Conservation (phyloP, 2,113 vertebrate species). For the Anolis carolinensis region DNA sequence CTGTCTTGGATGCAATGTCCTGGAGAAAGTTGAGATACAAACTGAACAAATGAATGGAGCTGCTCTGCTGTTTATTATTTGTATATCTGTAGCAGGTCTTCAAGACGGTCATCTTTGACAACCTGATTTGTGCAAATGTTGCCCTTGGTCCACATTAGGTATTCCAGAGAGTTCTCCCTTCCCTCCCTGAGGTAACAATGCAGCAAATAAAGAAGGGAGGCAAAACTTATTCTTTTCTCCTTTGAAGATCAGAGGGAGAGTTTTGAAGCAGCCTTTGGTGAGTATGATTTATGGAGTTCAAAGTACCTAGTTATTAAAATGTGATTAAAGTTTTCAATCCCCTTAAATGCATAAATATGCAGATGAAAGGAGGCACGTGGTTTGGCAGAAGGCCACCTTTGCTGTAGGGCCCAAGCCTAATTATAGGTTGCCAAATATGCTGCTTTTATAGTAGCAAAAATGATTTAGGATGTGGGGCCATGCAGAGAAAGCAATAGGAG, state of each 20-base stretch:
- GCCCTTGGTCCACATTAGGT: not conserved
- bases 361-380: constrained; percentile 69
- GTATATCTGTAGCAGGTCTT: not conserved
- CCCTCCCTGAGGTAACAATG: not conserved
- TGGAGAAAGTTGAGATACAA: too few relatives aligned
- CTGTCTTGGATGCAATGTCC: too few relatives aligned
- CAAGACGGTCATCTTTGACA: not conserved
- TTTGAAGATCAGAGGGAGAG: constrained; percentile 63
- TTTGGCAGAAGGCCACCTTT: constrained; percentile 65
- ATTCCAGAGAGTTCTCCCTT: not conserved
- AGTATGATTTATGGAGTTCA: constrained; percentile 64
- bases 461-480: constrained; percentile 68
- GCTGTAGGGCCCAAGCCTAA: constrained; percentile 66
- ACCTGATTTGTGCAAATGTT: not conserved
- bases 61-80: not conserved
- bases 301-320: constrained; percentile 57
- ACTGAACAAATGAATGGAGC: not conserved
- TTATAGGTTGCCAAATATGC: constrained; percentile 65
- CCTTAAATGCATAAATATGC: constrained; percentile 69
- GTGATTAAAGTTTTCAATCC: constrained; percentile 68
- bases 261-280: constrained; percentile 57
- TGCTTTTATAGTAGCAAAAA: constrained; percentile 67
- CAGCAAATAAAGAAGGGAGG: constrained; percentile 50
- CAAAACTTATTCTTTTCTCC: constrained; percentile 53
- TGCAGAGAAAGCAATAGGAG: constrained; percentile 55